Percentiles rank a stretch among this genome's conserved stretches.
These are phyloP conservation scores for Trichogramma dendrolimi DNA, from an alignment of 2,888 invertebrate species.

Conservation along the genomic window DNA sequence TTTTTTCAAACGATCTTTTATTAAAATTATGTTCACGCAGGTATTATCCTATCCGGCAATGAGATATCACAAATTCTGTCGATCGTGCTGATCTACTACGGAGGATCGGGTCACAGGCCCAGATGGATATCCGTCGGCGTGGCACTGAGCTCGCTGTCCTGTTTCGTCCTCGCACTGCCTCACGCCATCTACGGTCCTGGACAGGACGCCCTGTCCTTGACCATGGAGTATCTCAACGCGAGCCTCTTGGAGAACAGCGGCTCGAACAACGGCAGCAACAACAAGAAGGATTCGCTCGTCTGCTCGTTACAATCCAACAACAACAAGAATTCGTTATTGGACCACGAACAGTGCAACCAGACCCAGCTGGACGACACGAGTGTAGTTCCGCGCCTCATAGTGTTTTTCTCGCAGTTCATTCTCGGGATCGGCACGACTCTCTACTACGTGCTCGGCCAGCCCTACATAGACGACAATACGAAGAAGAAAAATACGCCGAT, in stretches of 20 bases:
- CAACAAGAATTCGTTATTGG: slow-evolving; percentile 19
- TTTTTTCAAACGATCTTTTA: slow-evolving; percentile 15
- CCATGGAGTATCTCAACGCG: slow-evolving; percentile 51
- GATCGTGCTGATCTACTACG: slow-evolving; percentile 61
- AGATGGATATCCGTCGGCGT: slow-evolving; percentile 65
- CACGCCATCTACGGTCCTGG: slow-evolving; percentile 64
- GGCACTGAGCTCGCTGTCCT: slow-evolving; percentile 59
- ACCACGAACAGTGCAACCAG: slow-evolving; percentile 51
- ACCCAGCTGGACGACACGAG: slow-evolving; percentile 48
- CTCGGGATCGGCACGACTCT: slow-evolving; percentile 67
- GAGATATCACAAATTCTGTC: slow-evolving; percentile 68
- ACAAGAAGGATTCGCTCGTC: slow-evolving; percentile 33
- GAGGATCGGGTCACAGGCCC: slow-evolving; percentile 65
- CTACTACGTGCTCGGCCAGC: slow-evolving; percentile 64
- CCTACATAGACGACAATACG: slow-evolving; percentile 67
- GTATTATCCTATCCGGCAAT: slow-evolving; percentile 65
- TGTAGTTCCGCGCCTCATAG: slow-evolving; percentile 57
- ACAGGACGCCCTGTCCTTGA: slow-evolving; percentile 53
- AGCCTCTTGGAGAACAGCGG: slow-evolving; percentile 39
- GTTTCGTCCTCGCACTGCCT: slow-evolving; percentile 60
- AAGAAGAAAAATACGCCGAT: slow-evolving; percentile 64
- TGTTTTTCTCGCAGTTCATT: slow-evolving; percentile 66
- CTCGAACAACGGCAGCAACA: slow-evolving; percentile 10
- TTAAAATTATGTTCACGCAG: slow-evolving; percentile 43
- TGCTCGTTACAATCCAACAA: slow-evolving; percentile 43